Evolutionary conservation across 1,140 invertebrate genomes (phyloP).

Genomic region (Oryctes rhinoceros): DNA sequence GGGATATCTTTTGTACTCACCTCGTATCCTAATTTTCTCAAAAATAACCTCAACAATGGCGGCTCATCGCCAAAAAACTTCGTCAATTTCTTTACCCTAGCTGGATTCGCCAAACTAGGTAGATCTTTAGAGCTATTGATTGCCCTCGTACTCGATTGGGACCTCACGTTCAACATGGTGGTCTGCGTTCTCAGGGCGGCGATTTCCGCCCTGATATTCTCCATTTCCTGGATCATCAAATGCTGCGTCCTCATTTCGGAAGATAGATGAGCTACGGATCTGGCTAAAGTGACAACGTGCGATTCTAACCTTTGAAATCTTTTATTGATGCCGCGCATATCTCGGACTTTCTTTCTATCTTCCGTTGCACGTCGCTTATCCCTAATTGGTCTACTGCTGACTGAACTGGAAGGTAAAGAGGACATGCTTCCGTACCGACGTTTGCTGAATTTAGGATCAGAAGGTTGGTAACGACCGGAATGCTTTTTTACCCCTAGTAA

Average conservation of each 20-base stretch:
- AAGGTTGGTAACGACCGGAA: constrained; percentile 65
- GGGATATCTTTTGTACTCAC: constrained; percentile 62
- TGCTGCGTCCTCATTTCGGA: constrained; percentile 93
- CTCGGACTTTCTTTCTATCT: constrained; percentile 79
- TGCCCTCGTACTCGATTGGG: constrained; percentile 63
- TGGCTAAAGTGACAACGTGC: constrained; percentile 89
- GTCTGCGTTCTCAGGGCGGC: constrained; percentile 77
- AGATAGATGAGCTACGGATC: constrained; percentile 91
- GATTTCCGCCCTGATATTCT: constrained; percentile 85
- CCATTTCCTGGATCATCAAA: constrained; percentile 89
- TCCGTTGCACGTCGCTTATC: constrained; percentile 70
- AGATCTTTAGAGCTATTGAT: constrained; percentile 65
- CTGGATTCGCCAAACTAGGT: constrained; percentile 81
- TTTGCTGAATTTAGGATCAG: constrained; percentile 70
- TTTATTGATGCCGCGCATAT: constrained; percentile 84
- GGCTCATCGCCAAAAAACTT: constrained; percentile 96
- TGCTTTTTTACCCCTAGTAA: constrained; percentile 75
- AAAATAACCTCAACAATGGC: constrained; percentile 86
- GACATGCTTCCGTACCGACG: constrained; percentile 64
- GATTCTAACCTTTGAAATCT: constrained; percentile 90
- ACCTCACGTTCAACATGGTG: constrained; percentile 68
- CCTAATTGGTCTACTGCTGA: constrained; percentile 76
- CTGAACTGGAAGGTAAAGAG: constrained; percentile 78
- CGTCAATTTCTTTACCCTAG: constrained; percentile 81
- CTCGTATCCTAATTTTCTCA: constrained; percentile 93